Evolutionary conservation across 2,888 invertebrate genomes (phyloP), one percentile per base, ranked within the genome.

Genomic region (Lysandra bellargus): DNA sequence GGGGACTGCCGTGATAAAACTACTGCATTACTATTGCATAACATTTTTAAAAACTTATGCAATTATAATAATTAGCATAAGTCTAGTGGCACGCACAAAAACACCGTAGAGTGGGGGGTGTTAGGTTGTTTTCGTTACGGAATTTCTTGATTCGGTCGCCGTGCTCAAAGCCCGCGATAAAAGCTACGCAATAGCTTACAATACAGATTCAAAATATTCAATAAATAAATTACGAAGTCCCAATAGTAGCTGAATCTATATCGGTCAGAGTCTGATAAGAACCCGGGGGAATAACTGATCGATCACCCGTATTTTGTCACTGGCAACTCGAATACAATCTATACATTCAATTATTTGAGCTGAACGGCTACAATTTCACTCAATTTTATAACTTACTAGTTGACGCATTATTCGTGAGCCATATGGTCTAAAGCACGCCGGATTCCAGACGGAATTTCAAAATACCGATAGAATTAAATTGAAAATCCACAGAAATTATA

Each of bases 361-460:
- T 78, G 76, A 82, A 82, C 80, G 79, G 60, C 14, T 57, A 30
- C 40, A 23, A 74, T 74, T 60, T 61, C 57, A 76, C 23, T 49
- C 76, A 76, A 33, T 76, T 57, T 76, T 76, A 57, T 57, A 76
- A 33, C 77, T 73, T 49, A 77, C 57, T 57, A 57, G 57, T 17
- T 4, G 57, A 17, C 17, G 4, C n/a, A n/a, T n/a, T n/a, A n/a
- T n/a, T n/a, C n/a, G n/a, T n/a, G n/a, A n/a, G n/a, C n/a, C n/a
- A n/a, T n/a, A n/a, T n/a, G n/a, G n/a, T n/a, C n/a, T n/a, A n/a
- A n/a, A n/a, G n/a, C n/a, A n/a, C n/a, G n/a, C n/a, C n/a, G n/a
- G n/a, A n/a, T n/a, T n/a, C n/a, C n/a, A n/a, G n/a, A n/a, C 87
- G 89, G 92, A 91, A 92, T 94, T 94, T 92, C 91, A 92, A 93